Conservation (phyloP, 1,140 invertebrate genomes). For the Euborellia annulipes region DNA sequence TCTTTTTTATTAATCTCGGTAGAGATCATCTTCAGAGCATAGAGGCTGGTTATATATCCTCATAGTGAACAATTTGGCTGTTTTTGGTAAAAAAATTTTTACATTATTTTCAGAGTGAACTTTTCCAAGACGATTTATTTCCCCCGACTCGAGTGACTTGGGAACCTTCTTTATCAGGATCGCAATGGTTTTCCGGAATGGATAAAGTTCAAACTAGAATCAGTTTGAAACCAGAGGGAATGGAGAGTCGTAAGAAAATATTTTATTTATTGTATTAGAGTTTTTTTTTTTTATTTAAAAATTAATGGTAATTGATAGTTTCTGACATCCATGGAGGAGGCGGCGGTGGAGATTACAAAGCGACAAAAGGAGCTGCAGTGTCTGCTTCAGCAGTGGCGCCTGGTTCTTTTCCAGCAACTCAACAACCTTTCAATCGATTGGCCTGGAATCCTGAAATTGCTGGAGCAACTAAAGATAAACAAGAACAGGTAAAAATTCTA, state of each 20-base stretch:
- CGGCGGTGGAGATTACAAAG: neutral
- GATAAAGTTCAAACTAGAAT: conserved; percentile 44
- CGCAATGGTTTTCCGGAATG: conserved; percentile 58
- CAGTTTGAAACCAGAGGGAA: conserved; percentile 70
- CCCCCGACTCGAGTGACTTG: conserved; percentile 78
- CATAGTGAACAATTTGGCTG: neutral
- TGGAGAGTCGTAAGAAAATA: conserved; percentile 59
- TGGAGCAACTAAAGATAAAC: conserved; percentile 35
- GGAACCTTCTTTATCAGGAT: conserved; percentile 53
- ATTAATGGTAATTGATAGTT: neutral
- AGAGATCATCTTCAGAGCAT: too few relatives aligned
- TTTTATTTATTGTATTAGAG: neutral
- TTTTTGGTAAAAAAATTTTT: conserved; percentile 6
- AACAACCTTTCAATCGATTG: conserved; percentile 31
- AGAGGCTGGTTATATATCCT: conserved; percentile 3
- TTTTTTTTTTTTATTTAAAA: neutral
- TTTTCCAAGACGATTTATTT: conserved; percentile 94
- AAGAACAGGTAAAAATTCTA: conserved; percentile 38
- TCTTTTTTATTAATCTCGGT: too few relatives aligned
- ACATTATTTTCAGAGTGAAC: conserved; percentile 51
- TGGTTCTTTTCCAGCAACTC: conserved; percentile 22
- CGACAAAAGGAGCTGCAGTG: conserved; percentile 21
- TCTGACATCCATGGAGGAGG: conserved; percentile 22
- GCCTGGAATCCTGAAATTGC: conserved; percentile 35
- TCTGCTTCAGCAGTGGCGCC: conserved; percentile 17